A percentile compares a stretch with the other conserved stretches of the same genome.
Conservation (phyloP, 1,140 invertebrate species). For the Dermatophagoides farinae region DNA sequence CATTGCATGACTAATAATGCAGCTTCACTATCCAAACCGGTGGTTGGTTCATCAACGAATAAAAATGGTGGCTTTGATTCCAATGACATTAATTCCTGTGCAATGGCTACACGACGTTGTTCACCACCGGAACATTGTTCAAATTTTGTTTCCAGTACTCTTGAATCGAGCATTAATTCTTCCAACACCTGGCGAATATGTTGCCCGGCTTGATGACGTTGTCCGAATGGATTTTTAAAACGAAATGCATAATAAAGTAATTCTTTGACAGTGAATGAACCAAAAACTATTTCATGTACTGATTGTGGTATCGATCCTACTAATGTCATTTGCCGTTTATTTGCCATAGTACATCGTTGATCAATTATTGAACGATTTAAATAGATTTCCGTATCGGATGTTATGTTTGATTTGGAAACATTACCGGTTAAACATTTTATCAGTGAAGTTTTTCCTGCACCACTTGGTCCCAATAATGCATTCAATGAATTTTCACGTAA, state of each 20-base stretch:
- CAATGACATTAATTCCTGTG: constrained; percentile 34
- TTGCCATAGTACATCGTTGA: not conserved
- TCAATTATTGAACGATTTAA: not conserved
- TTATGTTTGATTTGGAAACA: not conserved
- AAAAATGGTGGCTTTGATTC: constrained; percentile 36
- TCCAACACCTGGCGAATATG: not conserved
- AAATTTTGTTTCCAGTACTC: constrained; percentile 30
- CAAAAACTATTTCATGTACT: constrained; percentile 6
- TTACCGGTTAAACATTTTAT: constrained; percentile 5
- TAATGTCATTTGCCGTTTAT: too few relatives aligned
- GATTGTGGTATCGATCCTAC: not conserved
- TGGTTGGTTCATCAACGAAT: constrained; percentile 80
- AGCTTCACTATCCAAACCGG: not conserved
- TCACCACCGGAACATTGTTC: not conserved
- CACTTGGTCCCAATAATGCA: not conserved
- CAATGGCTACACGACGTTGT: not conserved
- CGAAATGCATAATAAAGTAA: constrained; percentile 75
- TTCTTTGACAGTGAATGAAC: constrained; percentile 29
- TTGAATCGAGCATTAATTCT: constrained; percentile 28
- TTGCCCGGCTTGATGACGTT: not conserved
- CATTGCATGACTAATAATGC: not conserved
- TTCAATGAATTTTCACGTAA: not conserved
- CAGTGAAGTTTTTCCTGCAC: constrained; percentile 9
- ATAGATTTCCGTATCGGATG: not conserved
- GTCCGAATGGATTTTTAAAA: constrained; percentile 36